Evolutionary conservation across 2,888 invertebrate species (phyloP), one percentile per base, ranked within the genome.

Genomic region (Heliconius aoede): DNA sequence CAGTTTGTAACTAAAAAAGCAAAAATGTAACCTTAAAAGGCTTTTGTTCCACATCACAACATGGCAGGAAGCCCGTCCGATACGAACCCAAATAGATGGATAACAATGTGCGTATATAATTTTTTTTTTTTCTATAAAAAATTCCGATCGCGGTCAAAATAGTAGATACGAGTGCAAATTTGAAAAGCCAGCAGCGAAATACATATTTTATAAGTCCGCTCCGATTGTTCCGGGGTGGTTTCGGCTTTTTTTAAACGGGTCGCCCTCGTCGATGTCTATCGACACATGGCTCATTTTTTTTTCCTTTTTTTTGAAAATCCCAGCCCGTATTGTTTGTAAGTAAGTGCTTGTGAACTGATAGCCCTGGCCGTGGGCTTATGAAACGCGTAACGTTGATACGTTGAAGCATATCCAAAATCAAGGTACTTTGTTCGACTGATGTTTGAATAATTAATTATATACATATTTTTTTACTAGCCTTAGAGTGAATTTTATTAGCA

Each of bases 201-300:
- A 90, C 93, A 94, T 94, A 93, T 94, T 94, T 94, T 93, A 94
- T 94, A 93, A 92, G 90, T 91, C 89, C 89, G 89, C 91, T 94
- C 94, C 94, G 94, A 94, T 94, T 94, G 94, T 94, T 93, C 94
- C 90, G 89, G 87, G 84, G 89, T 83, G 90, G 89, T 90, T 88
- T 87, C 83, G 80, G 81, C n/a, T 88, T 89, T 88, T 87, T 88
- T 88, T 89, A 88, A 91, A 91, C 90, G 90, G 89, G 86, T 88
- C 86, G 84, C 86, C 86, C 88, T 86, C 87, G 87, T 88, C 92
- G 89, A 91, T 91, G 88, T 87, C 87, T 86, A 91, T 92, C 90
- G 92, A 90, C 91, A 91, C 90, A 91, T 88, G 87, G 87, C 85
- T 79, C 82, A 81, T 78, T 78, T 88, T 91, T 84, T 91, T 84